Evolutionary conservation across 2,113 vertebrate genomes (phyloP).

Genomic region (Patagioenas fasciata): DNA sequence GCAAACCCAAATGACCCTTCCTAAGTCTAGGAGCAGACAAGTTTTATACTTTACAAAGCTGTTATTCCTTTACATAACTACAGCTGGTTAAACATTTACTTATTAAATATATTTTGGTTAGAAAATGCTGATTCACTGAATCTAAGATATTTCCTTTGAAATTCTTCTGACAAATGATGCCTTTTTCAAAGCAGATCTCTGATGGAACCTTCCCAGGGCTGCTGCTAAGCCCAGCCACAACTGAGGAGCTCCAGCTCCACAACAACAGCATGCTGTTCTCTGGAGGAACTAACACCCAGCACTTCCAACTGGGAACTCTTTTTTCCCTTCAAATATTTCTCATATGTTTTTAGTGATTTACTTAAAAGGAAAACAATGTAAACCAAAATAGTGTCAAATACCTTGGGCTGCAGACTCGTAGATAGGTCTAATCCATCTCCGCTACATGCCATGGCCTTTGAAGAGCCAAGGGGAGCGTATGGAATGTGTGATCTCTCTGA

Average conservation of each 20-base stretch:
- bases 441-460: slow-evolving; percentile 42
- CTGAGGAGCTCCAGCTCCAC: not conserved
- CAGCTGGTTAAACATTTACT: slow-evolving; percentile 23
- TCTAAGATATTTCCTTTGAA: not conserved
- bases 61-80: not conserved
- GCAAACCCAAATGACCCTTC: not conserved
- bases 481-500: not conserved
- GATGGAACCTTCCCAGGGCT: not conserved
- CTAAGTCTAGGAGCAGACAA: not conserved
- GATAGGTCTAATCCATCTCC: slow-evolving; percentile 73
- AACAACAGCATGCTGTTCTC: not conserved
- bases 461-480: slow-evolving; percentile 51
- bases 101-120: not conserved
- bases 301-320: not conserved
- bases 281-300: not conserved
- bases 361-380: not conserved
- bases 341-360: not conserved
- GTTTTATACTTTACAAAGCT: not conserved
- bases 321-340: not conserved
- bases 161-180: rapidly evolving
- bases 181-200: not conserved
- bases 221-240: not conserved
- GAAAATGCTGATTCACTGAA: not conserved
- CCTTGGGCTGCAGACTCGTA: slow-evolving; percentile 74
- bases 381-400: slow-evolving; percentile 55